Evolutionary conservation across 92 coral and sea anemone species (phyloP), one percentile per base, ranked within the genome.

Genomic region (Zoanthus sociatus): DNA sequence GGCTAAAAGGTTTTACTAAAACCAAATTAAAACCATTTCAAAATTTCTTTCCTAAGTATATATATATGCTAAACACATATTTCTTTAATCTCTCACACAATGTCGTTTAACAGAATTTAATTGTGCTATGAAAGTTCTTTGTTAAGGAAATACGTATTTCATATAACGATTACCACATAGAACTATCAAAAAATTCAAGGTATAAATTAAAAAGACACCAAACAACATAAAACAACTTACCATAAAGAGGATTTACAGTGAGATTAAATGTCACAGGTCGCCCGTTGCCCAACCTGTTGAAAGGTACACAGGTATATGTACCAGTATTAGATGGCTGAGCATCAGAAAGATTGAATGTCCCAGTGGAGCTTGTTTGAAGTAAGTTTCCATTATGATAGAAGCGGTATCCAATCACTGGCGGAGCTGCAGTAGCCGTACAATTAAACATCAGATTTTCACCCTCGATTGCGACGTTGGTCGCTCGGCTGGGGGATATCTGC

Each of bases 371-470:
- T 15, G 61, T 67, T 21, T 73, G 82, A 58, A 83, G 16, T 14
- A 78, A 56, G 17, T 16, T 46, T 14, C 93, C 89, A 68, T 83
- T 66, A 44, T 87, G 82, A 20, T 83, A 83, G 53, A 87, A 77
- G 9, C 69, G 77, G 37, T 73, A 91, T 3, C 71, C 55, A 16
- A 15, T 56, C 13, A 86, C 76, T 11, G 88, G 69, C 21, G 93
- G 93, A 42, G 48, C 71, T 54, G 93, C 91, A 37, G 79, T 83
- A 5, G 93, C 76, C 44, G 71, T 6, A 51, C 93, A 91, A 42
- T 71, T 77, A n/a, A 91, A 17, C 8, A 55, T 54, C 44, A 83
- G 32, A 8, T 44, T 81, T 51, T 73, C 63, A 8, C 88, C 84
- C 77, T 53, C 70, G 8, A 77, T 78, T 9, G 79, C 84, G 12